phyloP scores from a whole-genome alignment of 2,113 vertebrate genomes.

The Ovis canadensis region DNA sequence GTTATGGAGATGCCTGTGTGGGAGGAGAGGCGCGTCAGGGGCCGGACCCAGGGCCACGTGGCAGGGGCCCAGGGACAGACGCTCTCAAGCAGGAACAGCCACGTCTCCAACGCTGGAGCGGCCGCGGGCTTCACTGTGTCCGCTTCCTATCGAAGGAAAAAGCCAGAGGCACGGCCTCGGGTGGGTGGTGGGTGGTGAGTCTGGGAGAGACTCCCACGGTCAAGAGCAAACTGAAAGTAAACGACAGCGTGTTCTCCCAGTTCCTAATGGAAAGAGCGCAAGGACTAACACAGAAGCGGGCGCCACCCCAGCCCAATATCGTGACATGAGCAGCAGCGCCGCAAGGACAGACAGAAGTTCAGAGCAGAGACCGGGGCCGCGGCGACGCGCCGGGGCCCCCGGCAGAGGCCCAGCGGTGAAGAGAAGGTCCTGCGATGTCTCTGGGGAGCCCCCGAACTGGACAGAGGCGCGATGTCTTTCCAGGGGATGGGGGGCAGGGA shows the following conservation, averaged over 20 bases:
- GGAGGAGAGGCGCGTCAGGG: conserved; percentile 37
- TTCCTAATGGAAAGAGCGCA: background rate
- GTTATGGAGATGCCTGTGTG: conserved; percentile 93
- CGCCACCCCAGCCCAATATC: background rate
- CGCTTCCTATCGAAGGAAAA: background rate
- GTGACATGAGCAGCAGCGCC: too few relatives aligned
- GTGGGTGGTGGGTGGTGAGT: rapidly evolving
- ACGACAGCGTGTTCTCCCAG: background rate
- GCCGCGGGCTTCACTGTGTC: background rate
- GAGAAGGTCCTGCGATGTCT: background rate
- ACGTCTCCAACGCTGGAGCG: too few relatives aligned
- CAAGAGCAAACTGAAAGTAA: background rate
- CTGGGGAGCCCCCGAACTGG: background rate
- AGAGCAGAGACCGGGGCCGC: background rate
- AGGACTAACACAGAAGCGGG: background rate
- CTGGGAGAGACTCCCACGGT: background rate
- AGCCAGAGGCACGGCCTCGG: background rate
- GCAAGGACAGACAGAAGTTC: background rate
- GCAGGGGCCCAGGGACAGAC: rapidly evolving
- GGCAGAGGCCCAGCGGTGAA: background rate
- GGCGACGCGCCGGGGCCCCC: background rate
- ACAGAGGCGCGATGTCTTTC: background rate
- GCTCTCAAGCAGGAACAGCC: background rate
- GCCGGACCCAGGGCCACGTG: background rate
- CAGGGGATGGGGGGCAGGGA: background rate